phyloP scores from a whole-genome alignment of 2,888 invertebrate genomes.

The Conomelus anceps region DNA sequence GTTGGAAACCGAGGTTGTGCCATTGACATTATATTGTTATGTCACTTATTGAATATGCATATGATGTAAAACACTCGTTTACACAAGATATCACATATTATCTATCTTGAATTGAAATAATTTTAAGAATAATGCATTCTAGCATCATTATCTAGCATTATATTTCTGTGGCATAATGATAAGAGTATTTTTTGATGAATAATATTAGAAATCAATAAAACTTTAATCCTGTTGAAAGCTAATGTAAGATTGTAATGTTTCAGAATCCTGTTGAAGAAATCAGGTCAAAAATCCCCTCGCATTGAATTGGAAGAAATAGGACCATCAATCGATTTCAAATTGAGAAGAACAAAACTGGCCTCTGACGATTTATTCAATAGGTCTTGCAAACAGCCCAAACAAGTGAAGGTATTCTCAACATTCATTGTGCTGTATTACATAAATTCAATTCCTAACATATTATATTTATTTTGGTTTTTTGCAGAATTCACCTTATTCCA shows the following conservation, averaged over 20 bases:
- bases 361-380: slow-evolving; percentile 82
- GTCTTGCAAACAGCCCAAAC: slow-evolving; percentile 72
- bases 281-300: slow-evolving; percentile 78
- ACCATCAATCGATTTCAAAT: slow-evolving; percentile 78
- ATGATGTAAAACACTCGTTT: too few relatives aligned
- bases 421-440: slow-evolving; percentile 12
- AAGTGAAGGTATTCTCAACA: slow-evolving; percentile 52
- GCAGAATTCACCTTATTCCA: background rate
- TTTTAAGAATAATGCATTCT: background rate
- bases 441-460: background rate
- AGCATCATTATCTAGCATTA: too few relatives aligned
- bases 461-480: background rate
- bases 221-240: too few relatives aligned
- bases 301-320: slow-evolving; percentile 92
- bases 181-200: too few relatives aligned
- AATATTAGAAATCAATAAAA: too few relatives aligned
- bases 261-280: slow-evolving; percentile 81
- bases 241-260: too few relatives aligned
- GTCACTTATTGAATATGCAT: too few relatives aligned
- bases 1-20: too few relatives aligned
- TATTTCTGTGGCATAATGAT: too few relatives aligned
- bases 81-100: too few relatives aligned
- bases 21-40: too few relatives aligned
- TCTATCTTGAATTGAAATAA: background rate
- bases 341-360: slow-evolving; percentile 81